A percentile compares a stretch with the other conserved stretches of the same genome.
Conservation (phyloP, 2,888 invertebrate genomes). For the Hedychridium roseum region DNA sequence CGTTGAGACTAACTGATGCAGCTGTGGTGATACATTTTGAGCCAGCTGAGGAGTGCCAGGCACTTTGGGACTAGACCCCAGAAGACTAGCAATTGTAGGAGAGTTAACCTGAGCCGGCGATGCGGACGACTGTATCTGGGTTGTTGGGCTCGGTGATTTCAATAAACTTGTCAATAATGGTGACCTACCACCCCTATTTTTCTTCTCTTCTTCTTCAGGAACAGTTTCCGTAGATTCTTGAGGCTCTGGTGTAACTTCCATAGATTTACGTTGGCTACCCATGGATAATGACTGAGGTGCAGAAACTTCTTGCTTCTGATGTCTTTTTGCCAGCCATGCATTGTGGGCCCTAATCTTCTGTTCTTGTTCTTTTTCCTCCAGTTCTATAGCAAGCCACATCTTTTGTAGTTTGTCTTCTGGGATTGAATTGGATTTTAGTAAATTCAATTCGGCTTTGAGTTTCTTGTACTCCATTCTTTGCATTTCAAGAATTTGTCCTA, state of each 20-base stretch:
- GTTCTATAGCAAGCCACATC: slow-evolving; percentile 79
- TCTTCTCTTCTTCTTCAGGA: slow-evolving; percentile 56
- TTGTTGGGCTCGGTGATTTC: slow-evolving; percentile 73
- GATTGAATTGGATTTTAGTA: slow-evolving; percentile 68
- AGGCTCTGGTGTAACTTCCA: slow-evolving; percentile 27
- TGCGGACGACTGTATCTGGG: slow-evolving; percentile 50
- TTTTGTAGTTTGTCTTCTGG: slow-evolving; percentile 78
- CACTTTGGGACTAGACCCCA: slow-evolving; percentile 62
- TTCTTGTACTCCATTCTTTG: slow-evolving; percentile 79
- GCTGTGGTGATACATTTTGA: slow-evolving; percentile 62
- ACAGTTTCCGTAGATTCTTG: slow-evolving; percentile 41
- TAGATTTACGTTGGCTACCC: slow-evolving; percentile 40
- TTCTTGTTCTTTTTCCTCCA: slow-evolving; percentile 75
- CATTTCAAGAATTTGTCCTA: slow-evolving; percentile 75
- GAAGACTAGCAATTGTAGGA: slow-evolving; percentile 68
- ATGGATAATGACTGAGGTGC: slow-evolving; percentile 26
- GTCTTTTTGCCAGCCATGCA: slow-evolving; percentile 53
- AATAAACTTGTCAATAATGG: slow-evolving; percentile 84
- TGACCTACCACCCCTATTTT: slow-evolving; percentile 54
- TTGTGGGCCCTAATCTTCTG: slow-evolving; percentile 70
- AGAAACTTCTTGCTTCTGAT: slow-evolving; percentile 51
- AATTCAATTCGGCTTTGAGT: slow-evolving; percentile 71
- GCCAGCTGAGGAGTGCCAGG: slow-evolving; percentile 42
- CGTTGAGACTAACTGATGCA: slow-evolving; percentile 66
- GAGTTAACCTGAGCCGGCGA: slow-evolving; percentile 61